Evolutionary conservation across 2,888 invertebrate species (phyloP).

Genomic region (Caenorhabditis panamensis): DNA sequence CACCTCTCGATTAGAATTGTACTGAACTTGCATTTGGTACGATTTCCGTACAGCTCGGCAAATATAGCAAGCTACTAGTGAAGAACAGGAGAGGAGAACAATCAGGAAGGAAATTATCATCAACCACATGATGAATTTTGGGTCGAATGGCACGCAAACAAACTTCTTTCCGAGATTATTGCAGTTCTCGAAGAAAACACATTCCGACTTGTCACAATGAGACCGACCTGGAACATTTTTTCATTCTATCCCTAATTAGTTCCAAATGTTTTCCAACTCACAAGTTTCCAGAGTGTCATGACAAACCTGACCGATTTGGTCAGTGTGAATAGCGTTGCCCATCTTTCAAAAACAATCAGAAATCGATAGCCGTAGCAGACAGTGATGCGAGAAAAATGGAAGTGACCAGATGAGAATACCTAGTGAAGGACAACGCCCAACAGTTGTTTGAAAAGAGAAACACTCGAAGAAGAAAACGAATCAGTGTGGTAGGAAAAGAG

Average conservation of each 20-base stretch:
- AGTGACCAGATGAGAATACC: conserved; percentile 2
- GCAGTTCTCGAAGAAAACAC: conserved; percentile 75
- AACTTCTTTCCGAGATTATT: conserved; percentile 69
- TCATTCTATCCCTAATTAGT: not conserved
- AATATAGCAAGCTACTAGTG: conserved; percentile 75
- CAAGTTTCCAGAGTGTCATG: conserved; percentile 76
- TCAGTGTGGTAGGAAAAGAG: conserved; percentile 18
- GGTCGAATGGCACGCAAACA: conserved; percentile 74
- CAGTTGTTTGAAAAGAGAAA: conserved; percentile 32
- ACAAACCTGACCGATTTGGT: conserved; percentile 68
- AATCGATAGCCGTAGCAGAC: conserved; percentile 22
- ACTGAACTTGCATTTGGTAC: conserved; percentile 66
- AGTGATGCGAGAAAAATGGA: conserved; percentile 29
- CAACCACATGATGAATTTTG: conserved; percentile 68
- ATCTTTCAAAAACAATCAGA: conserved; percentile 46
- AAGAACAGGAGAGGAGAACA: conserved; percentile 72
- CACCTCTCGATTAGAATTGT: conserved; percentile 62
- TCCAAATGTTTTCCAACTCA: conserved; percentile 53
- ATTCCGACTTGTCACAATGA: conserved; percentile 76
- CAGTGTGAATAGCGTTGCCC: conserved; percentile 76
- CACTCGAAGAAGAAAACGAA: conserved; percentile 22
- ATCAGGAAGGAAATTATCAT: conserved; percentile 72
- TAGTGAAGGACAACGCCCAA: conserved; percentile 53
- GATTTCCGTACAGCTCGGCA: conserved; percentile 72
- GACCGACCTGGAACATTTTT: conserved; percentile 63